Evolutionary conservation across 2,888 invertebrate species (phyloP).

Genomic region (Eumerus sabulonum): DNA sequence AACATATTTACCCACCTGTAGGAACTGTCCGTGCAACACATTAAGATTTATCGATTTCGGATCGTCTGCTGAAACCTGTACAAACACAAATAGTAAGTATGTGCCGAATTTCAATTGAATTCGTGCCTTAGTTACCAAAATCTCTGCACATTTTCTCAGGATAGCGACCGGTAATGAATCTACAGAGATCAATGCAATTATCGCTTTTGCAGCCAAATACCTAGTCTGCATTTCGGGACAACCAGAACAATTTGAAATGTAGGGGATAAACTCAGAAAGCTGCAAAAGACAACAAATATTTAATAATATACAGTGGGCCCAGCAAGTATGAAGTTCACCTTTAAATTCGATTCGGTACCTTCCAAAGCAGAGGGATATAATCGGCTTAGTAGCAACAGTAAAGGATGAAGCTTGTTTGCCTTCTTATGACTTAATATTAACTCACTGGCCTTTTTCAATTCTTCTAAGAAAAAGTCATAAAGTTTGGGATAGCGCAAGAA

Average conservation of each 20-base stretch:
- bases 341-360: constrained; percentile 84
- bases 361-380: constrained; percentile 88
- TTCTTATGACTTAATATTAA: constrained; percentile 74
- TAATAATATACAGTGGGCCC: too few species aligned
- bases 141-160: constrained; percentile 70
- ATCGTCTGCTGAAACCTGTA: constrained; percentile 68
- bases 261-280: constrained; percentile 84
- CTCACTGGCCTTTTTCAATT: constrained; percentile 75
- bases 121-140: constrained; percentile 69
- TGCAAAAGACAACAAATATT: constrained; percentile 75
- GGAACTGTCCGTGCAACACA: constrained; percentile 73
- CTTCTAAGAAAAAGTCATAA: constrained; percentile 81
- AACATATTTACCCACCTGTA: constrained; percentile 70
- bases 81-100: background rate
- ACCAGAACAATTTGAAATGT: constrained; percentile 83
- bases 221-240: constrained; percentile 86
- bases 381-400: constrained; percentile 87
- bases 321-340: constrained; percentile 79
- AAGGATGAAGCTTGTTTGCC: constrained; percentile 84
- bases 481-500: constrained; percentile 83
- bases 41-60: constrained; percentile 68
- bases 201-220: constrained; percentile 86
- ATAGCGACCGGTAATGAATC: constrained; percentile 75
- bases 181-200: constrained; percentile 81
- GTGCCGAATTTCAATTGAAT: background rate